Base-by-base conservation (phyloP, 2,888 invertebrate genomes). In the Zhuqinia jingwanae region DNA sequence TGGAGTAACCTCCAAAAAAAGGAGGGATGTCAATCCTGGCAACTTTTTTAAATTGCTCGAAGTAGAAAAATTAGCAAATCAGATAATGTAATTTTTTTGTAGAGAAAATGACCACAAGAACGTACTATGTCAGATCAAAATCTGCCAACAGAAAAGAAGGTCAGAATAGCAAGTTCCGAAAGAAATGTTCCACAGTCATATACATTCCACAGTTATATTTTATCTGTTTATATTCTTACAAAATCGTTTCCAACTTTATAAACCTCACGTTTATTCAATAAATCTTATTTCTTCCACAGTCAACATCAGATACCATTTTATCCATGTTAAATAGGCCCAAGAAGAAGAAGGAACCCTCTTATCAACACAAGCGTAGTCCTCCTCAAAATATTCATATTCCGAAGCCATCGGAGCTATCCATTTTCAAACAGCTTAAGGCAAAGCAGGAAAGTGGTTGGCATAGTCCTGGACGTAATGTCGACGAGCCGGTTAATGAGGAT, bases 391-490 rank as follows among this genome's bases (percentile, higher is more conserved):
- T 76, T 20, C 56, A 20, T 20, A 47, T 58, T 22, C 76, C 76
- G 2, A n/a, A 15, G n/a, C 56, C 73, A 27, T 22, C 1, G 1
- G 50, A 73, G 10, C 15, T 79, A 13, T 15, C 63, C 5, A 79
- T 79, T 8, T 63, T 63, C n/a, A n/a, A 17, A 27, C 63, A 63
- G 20, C 42, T 79, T n/a, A 6, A 63, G 22, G 65, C 25, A 20
- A 79, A 50, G 27, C 20, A 30, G 47, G 45, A 65, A 13, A 2
- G 27, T 5, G 30, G 47, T 45, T 10, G 53, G 8, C 15, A 27
- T 10, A 22, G 27, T 27, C 1, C 1, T 27, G n/a, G 13, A 27
- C 15, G 15, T 30, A 15, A 13, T 30, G 27, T n/a, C 6, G 58
- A 58, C 25, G 2, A 10, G 11, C 15, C 58, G 13, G 13, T 3